These are phyloP conservation scores for Macropus fuliginosus DNA, from an alignment of 2,797 vertebrate species.

Conservation along the genomic window DNA sequence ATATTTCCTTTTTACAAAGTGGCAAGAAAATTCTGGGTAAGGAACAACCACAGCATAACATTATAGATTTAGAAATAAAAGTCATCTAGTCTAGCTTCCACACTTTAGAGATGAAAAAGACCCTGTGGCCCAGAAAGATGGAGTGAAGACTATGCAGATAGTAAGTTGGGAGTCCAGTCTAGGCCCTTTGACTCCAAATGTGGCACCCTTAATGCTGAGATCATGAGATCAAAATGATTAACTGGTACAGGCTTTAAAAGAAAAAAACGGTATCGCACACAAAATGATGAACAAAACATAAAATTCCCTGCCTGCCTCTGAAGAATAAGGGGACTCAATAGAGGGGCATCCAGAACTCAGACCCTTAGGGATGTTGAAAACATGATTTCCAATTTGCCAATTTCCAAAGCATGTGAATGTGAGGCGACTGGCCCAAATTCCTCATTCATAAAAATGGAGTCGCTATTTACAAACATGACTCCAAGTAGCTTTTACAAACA, in stretches of 20 bases:
- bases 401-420: constrained; percentile 19
- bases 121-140: neutral
- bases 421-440: neutral
- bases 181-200: neutral
- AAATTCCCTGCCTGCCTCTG: neutral
- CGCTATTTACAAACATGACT: neutral
- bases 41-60: neutral
- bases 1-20: constrained; percentile 15
- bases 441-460: constrained; percentile 15
- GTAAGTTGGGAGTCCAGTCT: neutral
- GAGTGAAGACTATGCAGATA: neutral
- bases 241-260: neutral
- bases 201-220: neutral
- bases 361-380: neutral
- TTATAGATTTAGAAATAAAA: neutral
- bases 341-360: neutral
- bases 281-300: neutral
- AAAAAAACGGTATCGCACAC: neutral
- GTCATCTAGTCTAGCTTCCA: neutral
- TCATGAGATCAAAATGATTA: neutral
- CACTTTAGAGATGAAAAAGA: neutral
- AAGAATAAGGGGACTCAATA: neutral
- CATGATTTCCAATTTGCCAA: neutral
- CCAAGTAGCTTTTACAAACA: neutral
- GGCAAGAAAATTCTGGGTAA: constrained; percentile 7